Evolutionary conservation across 92 coral and sea anemone species (phyloP), one percentile per base, ranked within the genome.

Genomic region (Montipora capitata): DNA sequence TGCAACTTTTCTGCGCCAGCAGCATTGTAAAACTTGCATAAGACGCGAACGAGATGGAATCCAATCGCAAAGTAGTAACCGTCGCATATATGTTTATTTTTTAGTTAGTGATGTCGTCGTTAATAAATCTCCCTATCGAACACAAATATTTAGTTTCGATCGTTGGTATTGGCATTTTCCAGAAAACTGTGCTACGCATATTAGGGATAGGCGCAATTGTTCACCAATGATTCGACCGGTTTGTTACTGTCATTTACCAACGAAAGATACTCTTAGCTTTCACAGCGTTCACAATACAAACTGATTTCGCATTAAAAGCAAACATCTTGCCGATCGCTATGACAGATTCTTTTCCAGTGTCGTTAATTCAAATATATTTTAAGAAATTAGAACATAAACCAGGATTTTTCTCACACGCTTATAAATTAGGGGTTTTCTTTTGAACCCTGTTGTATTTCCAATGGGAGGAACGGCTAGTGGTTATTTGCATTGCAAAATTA

Each of bases 311-410:
- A 2, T 27, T 27, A 27, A 48, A 48, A 48, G 52, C 52, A 48
- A 48, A 48, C 52, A 48, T 10, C 52, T 48, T 48, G 3, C 42
- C 20, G 45, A 13, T 42, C 35, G 76, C 61, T 65, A 54, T 40
- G 85, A 80, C 65, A 20, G 85, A 35, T 80, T 11, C 14, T 49
- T 68, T 38, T 27, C 66, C 11, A 15, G 12, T 80, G 85, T 80
- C 85, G 48, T 45, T 7, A n/a, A 42, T 13, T 35, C 20, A 42
- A 48, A 48, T 48, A 48, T 48, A 48, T 5, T 48, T 48, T 48
- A 48, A 48, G 10, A 48, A 5, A 48, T 10, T 27, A 27, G 8
- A 20, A 44, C 40, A 64, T 4, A 39, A 41, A 13, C 65, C n/a
- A 35, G 17, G 42, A 70, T 62, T 8, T 45, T 13, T 9, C 59